Base-by-base conservation (phyloP, 2,797 vertebrate species). In the Hyperoplus lanceolatus region DNA sequence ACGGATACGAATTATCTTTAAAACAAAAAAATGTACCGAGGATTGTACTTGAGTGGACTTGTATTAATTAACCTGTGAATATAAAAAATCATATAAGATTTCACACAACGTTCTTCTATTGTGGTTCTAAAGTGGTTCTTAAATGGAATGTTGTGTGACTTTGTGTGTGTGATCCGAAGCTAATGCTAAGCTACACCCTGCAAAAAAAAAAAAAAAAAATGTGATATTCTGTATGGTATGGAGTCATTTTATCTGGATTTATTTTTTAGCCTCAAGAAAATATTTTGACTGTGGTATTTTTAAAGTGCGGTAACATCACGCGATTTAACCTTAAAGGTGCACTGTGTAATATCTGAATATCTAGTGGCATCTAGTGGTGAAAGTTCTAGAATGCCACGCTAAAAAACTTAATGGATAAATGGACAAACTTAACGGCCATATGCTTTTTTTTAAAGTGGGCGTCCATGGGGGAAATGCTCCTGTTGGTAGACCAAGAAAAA, bases 21-120 rank as follows among this genome's bases (percentile, higher is more conserved):
- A 87, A 29, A 29, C 29, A 91, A 87, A 69, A 90, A 86, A 69
- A 80, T 59, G 86, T 90, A 77, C 87, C 39, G 89, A 91, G 81
- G 94, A 95, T 94, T 95, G 95, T 95, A 95, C 74, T 80, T 75
- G 89, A 89, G 89, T 93, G 91, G 90, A 93, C 86, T 88, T 83
- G 85, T 90, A 88, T 90, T 59, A 29, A 59, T 59, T 87, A 84
- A 91, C 80, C 78, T 87, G 88, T 94, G 89, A 86, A 90, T 90
- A 91, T 57, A 57, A 77, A 54, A n/a, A 66, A 65, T 75, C 57
- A 18, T 73, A 7, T 82, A 65, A 48, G 79, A 85, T 79, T 89
- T 90, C 70, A 70, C 78, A 51, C 29, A 60, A 84, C 81, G 77
- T 83, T 88, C 77, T 90, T 45, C 77, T 82, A 82, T 86, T 39